Conservation (phyloP, 2,888 invertebrate genomes). For the Ichneumoninae sp. region DNA sequence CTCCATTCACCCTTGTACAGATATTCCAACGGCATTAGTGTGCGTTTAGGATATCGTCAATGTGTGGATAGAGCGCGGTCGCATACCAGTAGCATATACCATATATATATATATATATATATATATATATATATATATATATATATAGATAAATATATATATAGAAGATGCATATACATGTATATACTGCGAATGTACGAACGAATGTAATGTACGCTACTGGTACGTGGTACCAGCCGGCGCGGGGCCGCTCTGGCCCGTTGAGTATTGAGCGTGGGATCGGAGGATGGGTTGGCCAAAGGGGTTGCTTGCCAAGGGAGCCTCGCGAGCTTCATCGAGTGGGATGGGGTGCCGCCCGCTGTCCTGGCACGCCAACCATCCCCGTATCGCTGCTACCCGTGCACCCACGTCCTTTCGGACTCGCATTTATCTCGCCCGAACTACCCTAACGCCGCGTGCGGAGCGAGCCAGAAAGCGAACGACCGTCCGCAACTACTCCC, state of each 20-base stretch:
- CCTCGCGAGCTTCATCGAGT: constrained; percentile 63
- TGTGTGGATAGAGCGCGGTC: constrained; percentile 26
- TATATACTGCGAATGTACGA: constrained; percentile 31
- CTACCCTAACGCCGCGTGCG: constrained; percentile 46
- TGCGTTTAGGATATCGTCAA: constrained; percentile 41
- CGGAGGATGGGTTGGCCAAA: constrained; percentile 63
- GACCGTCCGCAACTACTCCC: constrained; percentile 33
- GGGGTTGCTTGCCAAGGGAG: constrained; percentile 66
- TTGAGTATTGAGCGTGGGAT: constrained; percentile 72
- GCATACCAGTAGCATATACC: constrained; percentile 10
- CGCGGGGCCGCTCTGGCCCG: constrained; percentile 64
- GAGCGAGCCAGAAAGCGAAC: constrained; percentile 44
- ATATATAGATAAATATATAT: background rate
- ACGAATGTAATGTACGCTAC: constrained; percentile 58
- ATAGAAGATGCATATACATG: background rate
- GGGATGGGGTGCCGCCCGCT: constrained; percentile 68
- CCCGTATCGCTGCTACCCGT: constrained; percentile 52
- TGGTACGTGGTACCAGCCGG: constrained; percentile 71
- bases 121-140: background rate
- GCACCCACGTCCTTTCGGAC: constrained; percentile 47
- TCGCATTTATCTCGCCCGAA: constrained; percentile 55
- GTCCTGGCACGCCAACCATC: constrained; percentile 71
- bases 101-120: background rate
- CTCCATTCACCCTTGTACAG: constrained; percentile 21
- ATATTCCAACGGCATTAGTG: constrained; percentile 20